Conservation (phyloP, 2,888 invertebrate species). For the Athetis lepigone region DNA sequence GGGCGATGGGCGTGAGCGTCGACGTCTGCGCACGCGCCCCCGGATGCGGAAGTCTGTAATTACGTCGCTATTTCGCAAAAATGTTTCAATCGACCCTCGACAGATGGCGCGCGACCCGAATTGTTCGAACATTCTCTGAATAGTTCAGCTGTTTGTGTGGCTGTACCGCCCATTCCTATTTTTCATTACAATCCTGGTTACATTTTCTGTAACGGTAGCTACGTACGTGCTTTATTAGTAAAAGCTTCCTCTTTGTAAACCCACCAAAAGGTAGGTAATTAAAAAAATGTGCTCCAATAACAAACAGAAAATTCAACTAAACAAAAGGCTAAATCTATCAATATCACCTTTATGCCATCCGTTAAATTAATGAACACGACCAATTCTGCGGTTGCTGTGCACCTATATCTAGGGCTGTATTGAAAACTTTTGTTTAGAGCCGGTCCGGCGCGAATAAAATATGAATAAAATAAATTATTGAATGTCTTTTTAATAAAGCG, state of each 20-base stretch:
- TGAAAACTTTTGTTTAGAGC: slow-evolving; percentile 82
- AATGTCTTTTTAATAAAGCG: slow-evolving; percentile 90
- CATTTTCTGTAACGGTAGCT: slow-evolving; percentile 26
- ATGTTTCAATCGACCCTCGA: slow-evolving; percentile 86
- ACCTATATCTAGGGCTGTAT: slow-evolving; percentile 68
- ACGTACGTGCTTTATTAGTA: slow-evolving; percentile 5
- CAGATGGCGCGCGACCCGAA: slow-evolving; percentile 85
- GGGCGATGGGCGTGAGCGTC: slow-evolving; percentile 79
- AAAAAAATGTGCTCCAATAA: slow-evolving; percentile 36
- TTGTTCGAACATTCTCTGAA: slow-evolving; percentile 83
- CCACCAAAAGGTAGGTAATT: not conserved
- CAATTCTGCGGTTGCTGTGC: slow-evolving; percentile 56
- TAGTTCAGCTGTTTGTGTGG: slow-evolving; percentile 82
- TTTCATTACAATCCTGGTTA: slow-evolving; percentile 49
- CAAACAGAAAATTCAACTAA: slow-evolving; percentile 38
- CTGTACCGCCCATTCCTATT: slow-evolving; percentile 77
- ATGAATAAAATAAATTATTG: slow-evolving; percentile 89
- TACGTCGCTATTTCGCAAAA: slow-evolving; percentile 87
- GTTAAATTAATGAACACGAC: slow-evolving; percentile 52
- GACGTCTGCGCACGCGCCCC: slow-evolving; percentile 86
- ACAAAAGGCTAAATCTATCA: slow-evolving; percentile 58
- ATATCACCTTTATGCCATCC: slow-evolving; percentile 49
- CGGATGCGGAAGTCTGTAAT: slow-evolving; percentile 89
- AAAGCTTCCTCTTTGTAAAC: not conserved
- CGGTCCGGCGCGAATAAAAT: slow-evolving; percentile 84